phyloP scores from a whole-genome alignment of 2,888 invertebrate genomes.

The Acrocyrtus sp. region DNA sequence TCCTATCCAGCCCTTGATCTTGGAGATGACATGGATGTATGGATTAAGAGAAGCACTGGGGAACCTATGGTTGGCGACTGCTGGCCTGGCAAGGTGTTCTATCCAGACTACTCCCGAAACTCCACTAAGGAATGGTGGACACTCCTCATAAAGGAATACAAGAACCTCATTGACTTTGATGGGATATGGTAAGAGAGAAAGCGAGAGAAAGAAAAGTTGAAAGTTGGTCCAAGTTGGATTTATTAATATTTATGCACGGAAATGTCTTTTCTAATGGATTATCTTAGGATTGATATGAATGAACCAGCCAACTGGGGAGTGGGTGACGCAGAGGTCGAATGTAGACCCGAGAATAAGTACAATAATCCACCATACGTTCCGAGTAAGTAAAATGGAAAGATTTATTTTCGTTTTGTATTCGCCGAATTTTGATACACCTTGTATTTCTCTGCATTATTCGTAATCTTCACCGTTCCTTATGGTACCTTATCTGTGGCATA shows the following conservation, averaged over 20 bases:
- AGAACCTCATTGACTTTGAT: conserved; percentile 76
- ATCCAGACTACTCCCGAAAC: conserved; percentile 85
- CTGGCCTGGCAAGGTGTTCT: conserved; percentile 68
- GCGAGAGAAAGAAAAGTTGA: too few relatives aligned
- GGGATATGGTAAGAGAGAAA: conserved; percentile 80
- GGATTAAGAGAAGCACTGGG: conserved; percentile 60
- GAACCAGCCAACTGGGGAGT: conserved; percentile 82
- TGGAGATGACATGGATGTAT: conserved; percentile 61
- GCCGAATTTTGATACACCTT: too few relatives aligned
- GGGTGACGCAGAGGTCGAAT: conserved; percentile 67
- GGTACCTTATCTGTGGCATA: too few relatives aligned
- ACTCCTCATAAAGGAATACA: conserved; percentile 74
- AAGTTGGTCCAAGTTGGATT: too few relatives aligned
- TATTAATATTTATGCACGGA: background rate
- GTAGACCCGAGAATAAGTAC: conserved; percentile 70
- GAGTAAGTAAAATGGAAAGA: conserved; percentile 66
- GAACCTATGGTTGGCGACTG: conserved; percentile 39
- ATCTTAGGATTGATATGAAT: conserved; percentile 79
- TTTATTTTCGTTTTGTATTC: background rate
- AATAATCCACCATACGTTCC: conserved; percentile 80
- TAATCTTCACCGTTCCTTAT: too few relatives aligned
- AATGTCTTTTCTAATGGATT: background rate
- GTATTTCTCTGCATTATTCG: too few relatives aligned
- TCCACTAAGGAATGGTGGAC: conserved; percentile 77
- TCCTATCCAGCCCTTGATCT: conserved; percentile 56